These are phyloP conservation scores for Pionites leucogaster DNA, from an alignment of 2,113 vertebrate genomes.

Conservation along the genomic window DNA sequence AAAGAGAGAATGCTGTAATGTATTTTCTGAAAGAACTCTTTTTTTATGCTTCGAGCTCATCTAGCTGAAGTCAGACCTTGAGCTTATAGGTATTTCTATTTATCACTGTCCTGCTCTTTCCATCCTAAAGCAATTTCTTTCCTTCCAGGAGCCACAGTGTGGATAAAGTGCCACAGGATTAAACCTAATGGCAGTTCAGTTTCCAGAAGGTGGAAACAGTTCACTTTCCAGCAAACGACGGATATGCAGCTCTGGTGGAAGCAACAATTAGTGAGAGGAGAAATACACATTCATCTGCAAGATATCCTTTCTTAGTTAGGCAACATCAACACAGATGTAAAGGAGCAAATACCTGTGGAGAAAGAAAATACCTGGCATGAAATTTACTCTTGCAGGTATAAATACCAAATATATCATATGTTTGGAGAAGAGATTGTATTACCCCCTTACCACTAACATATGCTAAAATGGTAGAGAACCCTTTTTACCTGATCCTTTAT, in stretches of 20 bases:
- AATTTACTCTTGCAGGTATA: neutral
- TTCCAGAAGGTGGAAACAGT: neutral
- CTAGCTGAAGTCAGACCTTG: neutral
- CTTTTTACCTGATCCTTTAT: neutral
- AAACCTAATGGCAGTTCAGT: neutral
- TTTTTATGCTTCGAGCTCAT: neutral
- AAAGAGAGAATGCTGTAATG: neutral
- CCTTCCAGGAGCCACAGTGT: neutral
- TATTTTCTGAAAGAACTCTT: neutral
- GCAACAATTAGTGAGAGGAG: neutral
- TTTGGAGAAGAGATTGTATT: neutral
- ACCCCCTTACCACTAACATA: neutral
- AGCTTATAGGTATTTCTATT: neutral
- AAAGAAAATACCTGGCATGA: neutral
- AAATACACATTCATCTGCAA: neutral
- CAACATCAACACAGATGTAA: neutral
- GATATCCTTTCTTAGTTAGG: neutral
- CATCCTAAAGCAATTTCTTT: neutral
- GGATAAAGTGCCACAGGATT: neutral
- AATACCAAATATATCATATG: neutral
- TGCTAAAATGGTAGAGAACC: neutral
- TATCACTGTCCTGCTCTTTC: neutral
- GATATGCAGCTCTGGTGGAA: neutral
- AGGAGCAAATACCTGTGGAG: neutral
- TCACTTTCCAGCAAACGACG: neutral